Conservation (phyloP, 2,888 invertebrate species). For the Trachelus troglodyta region DNA sequence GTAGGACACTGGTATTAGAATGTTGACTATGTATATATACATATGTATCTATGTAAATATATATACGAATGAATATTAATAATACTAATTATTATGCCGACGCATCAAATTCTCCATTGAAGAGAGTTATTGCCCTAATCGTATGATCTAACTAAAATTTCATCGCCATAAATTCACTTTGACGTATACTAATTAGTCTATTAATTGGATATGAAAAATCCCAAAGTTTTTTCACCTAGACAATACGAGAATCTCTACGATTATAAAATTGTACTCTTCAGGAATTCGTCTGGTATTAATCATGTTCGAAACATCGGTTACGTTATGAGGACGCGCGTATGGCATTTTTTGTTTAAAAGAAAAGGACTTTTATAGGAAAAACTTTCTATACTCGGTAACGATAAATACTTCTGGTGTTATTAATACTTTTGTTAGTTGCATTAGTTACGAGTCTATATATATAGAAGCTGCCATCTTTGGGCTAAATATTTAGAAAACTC, state of each 20-base stretch:
- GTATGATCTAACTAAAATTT: neutral
- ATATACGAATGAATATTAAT: neutral
- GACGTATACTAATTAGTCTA: neutral
- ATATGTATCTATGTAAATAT: neutral
- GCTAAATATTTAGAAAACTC: neutral
- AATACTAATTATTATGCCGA: neutral
- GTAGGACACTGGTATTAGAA: neutral
- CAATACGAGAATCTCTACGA: neutral
- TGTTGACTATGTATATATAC: neutral
- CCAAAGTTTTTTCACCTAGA: neutral
- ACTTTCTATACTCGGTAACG: neutral
- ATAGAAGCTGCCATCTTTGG: neutral
- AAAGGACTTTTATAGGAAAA: neutral
- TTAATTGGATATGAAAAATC: neutral
- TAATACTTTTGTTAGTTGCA: neutral
- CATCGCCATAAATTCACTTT: neutral
- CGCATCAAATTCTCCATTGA: neutral
- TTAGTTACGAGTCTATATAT: neutral
- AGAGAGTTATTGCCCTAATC: neutral
- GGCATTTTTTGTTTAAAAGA: neutral
- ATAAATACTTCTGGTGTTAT: neutral
- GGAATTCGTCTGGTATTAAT: neutral
- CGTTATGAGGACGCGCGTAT: neutral
- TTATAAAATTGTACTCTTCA: neutral
- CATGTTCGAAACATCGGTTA: neutral